phyloP scores from a whole-genome alignment of 2,113 vertebrate species.

The Gobiocypris rarus region DNA sequence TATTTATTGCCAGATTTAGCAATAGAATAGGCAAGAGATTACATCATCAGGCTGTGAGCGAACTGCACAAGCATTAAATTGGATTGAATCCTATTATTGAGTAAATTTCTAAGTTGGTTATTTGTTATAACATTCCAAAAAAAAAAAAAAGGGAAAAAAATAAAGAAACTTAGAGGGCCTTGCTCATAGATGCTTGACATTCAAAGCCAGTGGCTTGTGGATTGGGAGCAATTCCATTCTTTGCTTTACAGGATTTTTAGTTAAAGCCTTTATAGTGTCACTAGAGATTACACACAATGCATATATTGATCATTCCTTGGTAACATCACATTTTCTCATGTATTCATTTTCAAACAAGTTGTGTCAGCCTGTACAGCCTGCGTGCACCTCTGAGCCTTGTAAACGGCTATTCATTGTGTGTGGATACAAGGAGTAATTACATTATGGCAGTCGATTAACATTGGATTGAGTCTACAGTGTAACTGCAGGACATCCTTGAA shows the following conservation, averaged over 20 bases:
- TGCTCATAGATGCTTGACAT: conserved; percentile 48
- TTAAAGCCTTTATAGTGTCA: conserved; percentile 5
- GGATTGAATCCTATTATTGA: conserved; percentile 59
- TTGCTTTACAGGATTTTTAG: not conserved
- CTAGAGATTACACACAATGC: not conserved
- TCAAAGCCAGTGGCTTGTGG: conserved; percentile 25
- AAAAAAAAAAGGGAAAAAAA: not conserved
- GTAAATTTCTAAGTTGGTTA: conserved; percentile 52
- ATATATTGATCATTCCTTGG: not conserved
- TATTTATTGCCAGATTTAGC: conserved; percentile 64
- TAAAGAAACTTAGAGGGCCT: conserved; percentile 20
- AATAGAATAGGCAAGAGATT: conserved; percentile 55
- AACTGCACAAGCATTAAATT: conserved; percentile 63
- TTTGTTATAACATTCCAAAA: conserved; percentile 54
- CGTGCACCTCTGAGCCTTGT: conserved; percentile 35
- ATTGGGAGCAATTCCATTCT: not conserved
- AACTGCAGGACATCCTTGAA: conserved; percentile 73
- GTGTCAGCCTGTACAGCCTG: not conserved
- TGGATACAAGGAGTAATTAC: conserved; percentile 62
- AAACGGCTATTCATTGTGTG: conserved; percentile 47
- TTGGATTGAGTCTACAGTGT: conserved; percentile 65
- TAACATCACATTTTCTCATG: not conserved
- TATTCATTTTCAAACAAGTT: conserved; percentile 8
- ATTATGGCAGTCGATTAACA: conserved; percentile 56
- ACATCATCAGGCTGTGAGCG: conserved; percentile 50